These are phyloP conservation scores for Morpho achilles DNA, from an alignment of 2,888 invertebrate species.

Conservation along the genomic window DNA sequence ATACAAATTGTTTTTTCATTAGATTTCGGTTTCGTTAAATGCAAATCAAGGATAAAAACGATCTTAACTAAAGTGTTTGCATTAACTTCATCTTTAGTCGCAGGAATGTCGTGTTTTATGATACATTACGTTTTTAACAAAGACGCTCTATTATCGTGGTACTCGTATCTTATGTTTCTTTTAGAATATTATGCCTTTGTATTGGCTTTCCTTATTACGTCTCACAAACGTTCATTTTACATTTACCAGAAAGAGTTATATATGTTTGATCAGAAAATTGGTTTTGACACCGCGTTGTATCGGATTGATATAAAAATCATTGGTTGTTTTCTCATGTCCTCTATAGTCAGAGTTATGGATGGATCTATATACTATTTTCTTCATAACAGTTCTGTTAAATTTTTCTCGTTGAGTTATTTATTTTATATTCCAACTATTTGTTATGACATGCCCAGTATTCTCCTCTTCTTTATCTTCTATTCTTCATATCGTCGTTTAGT, in stretches of 20 bases:
- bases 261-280: not conserved
- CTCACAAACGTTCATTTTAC: not conserved
- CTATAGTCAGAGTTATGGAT: not conserved
- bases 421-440: too few species aligned
- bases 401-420: too few species aligned
- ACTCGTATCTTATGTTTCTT: not conserved
- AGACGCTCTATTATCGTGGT: too few species aligned
- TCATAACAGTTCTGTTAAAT: too few species aligned
- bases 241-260: not conserved
- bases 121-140: too few species aligned
- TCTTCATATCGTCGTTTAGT: not conserved
- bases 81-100: not conserved
- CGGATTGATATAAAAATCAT: not conserved
- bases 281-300: not conserved
- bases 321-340: not conserved
- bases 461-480: not conserved
- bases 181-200: not conserved
- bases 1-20: not conserved
- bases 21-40: not conserved
- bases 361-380: too few species aligned
- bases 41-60: not conserved
- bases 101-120: not conserved
- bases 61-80: not conserved
- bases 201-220: not conserved
- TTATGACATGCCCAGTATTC: not conserved